Percentiles rank a stretch among this genome's conserved stretches.
Conservation (phyloP, 2,888 invertebrate species). For the Clunio marinus region DNA sequence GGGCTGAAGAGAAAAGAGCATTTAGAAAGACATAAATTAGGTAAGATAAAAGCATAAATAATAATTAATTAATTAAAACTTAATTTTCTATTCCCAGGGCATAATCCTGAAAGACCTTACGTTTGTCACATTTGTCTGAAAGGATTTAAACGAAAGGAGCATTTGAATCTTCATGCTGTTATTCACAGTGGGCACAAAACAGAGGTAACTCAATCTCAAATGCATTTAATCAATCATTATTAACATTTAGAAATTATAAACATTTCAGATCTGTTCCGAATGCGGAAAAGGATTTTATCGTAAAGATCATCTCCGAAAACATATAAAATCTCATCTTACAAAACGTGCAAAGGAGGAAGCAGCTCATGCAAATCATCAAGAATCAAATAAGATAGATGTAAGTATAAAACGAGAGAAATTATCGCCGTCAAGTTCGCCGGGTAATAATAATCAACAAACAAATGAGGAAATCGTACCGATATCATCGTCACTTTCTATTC, state of each 20-base stretch:
- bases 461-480: background rate
- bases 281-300: slow-evolving; percentile 62
- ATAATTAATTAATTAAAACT: slow-evolving; percentile 49
- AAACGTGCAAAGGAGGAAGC: slow-evolving; percentile 69
- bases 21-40: slow-evolving; percentile 71
- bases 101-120: slow-evolving; percentile 75
- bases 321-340: slow-evolving; percentile 72
- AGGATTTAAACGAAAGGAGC: slow-evolving; percentile 76
- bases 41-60: slow-evolving; percentile 63
- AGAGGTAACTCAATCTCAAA: slow-evolving; percentile 55
- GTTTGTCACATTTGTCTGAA: slow-evolving; percentile 74
- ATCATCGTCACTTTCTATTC: background rate
- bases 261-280: slow-evolving; percentile 45
- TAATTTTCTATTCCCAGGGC: slow-evolving; percentile 53
- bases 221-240: background rate
- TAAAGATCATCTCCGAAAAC: slow-evolving; percentile 76
- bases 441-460: background rate
- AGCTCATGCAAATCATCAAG: slow-evolving; percentile 43
- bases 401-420: background rate
- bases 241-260: background rate
- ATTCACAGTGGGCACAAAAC: slow-evolving; percentile 82
- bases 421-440: slow-evolving; percentile 8
- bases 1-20: slow-evolving; percentile 75
- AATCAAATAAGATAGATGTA: background rate
- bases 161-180: slow-evolving; percentile 75